phyloP scores from a whole-genome alignment of 2,888 invertebrate genomes.

The Dione vanillae region DNA sequence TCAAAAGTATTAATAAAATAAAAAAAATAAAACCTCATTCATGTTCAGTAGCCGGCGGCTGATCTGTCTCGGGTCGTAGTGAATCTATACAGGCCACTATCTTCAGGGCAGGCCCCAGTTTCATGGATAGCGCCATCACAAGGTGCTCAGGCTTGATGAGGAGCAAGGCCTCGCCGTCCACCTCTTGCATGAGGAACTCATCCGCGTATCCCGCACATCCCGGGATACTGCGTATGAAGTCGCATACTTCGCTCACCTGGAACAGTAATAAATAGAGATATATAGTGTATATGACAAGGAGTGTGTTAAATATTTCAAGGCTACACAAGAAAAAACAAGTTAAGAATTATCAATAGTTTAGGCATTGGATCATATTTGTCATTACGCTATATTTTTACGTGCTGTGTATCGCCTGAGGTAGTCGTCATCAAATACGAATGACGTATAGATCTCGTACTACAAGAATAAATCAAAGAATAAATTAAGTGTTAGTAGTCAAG shows the following conservation, averaged over 20 bases:
- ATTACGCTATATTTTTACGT: no score
- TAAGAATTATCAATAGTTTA: no score
- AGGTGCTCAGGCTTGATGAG: constrained; percentile 96
- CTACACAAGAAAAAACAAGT: no score
- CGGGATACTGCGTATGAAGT: constrained; percentile 94
- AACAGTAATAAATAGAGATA: not conserved
- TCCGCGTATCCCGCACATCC: constrained; percentile 97
- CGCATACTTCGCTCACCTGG: constrained; percentile 93
- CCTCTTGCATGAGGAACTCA: constrained; percentile 97
- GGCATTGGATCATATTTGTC: no score
- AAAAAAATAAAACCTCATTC: constrained; percentile 62
- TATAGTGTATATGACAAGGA: no score
- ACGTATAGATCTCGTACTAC: no score
- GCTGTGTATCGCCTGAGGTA: no score
- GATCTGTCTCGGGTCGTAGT: constrained; percentile 87
- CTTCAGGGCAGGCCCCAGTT: constrained; percentile 97
- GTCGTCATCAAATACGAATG: no score
- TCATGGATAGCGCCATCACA: constrained; percentile 97
- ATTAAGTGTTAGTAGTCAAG: no score
- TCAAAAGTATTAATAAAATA: no score
- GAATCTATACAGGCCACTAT: constrained; percentile 96
- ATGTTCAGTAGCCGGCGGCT: constrained; percentile 56
- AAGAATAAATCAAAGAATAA: no score
- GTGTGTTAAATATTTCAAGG: no score
- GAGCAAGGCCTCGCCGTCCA: constrained; percentile 97